Base-by-base conservation (phyloP, 1,140 invertebrate species). In the Scaptomyza graminum region DNA sequence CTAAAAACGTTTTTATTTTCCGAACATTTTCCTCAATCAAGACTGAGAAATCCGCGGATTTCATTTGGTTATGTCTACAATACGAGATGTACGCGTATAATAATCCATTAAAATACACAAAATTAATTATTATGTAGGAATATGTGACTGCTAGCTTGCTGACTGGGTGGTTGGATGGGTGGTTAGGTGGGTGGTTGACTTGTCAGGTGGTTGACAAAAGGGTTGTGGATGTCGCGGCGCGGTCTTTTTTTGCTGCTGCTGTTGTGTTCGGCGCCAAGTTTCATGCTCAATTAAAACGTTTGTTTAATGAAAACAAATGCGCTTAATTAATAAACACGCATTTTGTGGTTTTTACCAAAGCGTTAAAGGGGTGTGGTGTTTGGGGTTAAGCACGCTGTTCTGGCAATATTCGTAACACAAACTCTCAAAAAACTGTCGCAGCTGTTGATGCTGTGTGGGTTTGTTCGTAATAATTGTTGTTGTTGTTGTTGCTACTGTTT, bases 311-410 rank as follows among this genome's bases (percentile, higher is more conserved):
- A 91, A 91, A 91, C 80, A 91, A 91, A 91, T 91, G 90, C 85
- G 87, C 90, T 91, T 91, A 91, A 91, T 91, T 91, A 91, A 91
- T 91, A 91, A 91, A 91, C 90, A 91, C 79, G 90, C 90, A 91
- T 91, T 91, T 91, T 90, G 88, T 67, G 88, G 88, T 80, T 82
- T 75, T 64, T 67, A 22, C 47, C 59, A 31, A 59, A 62, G 62
- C 61, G 47, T 64, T 50, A 37, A 25, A 49, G 12, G 44, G 57
- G 52, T 43, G 6, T n/a, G 18, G 31, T 25, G 6, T 25, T 56
- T 46, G 22, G 61, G 69, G 63, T 59, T 74, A 76, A 64, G 28
- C 61, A 72, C 44, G 46, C 39, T 47, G 43, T 11, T 4, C 54
- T 31, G 15, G 13, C 76, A 71, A 75, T 78, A 31, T 68, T 43